Base-by-base conservation (phyloP, 2,888 invertebrate genomes). In the Drosophila emarginata region DNA sequence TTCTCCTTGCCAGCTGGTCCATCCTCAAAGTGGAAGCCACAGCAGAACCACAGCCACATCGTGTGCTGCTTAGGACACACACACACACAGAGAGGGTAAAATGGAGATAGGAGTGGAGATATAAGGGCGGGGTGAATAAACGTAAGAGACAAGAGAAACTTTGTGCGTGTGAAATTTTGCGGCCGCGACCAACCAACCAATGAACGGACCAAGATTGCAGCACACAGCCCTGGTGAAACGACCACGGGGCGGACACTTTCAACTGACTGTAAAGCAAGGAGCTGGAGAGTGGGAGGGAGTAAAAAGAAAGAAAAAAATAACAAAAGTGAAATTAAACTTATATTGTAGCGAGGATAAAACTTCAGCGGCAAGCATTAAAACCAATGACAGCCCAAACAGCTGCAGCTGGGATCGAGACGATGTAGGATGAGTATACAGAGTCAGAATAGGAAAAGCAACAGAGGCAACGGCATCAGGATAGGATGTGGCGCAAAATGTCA, bases 91-190 rank as follows among this genome's bases (percentile, higher is more conserved):
- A 45, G 14, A 45, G 3, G 3, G 11, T 15, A 76, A 76, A 2
- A 32, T 32, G 32, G 74, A 65, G 79, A 67, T 21, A 4, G 45
- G 6, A 28, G 18, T 45, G 18, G 32, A n/a, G 21, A 28, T 28
- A 1, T 6, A 32, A 32, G 9, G 5, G 2, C 14, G 50, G 3
- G 11, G 37, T 0, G 14, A 36, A 9, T 9, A 36, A 45, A 9
- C 12, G 39, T 12, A 28, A 26, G 58, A 26, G 58, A 58, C 40
- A 58, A 58, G 52, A 57, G 57, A 79, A 80, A 87, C 66, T 82
- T 87, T 87, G 85, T 84, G 82, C 82, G 82, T 82, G 87, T 75
- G 79, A 82, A 87, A 84, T 84, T 82, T 81, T 72, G 85, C 85
- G 80, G 52, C 71, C 72, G 64, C 64, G 61, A 70, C 71, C 73